phyloP scores from a whole-genome alignment of 2,888 invertebrate species.

The Drosophila longiperda region DNA sequence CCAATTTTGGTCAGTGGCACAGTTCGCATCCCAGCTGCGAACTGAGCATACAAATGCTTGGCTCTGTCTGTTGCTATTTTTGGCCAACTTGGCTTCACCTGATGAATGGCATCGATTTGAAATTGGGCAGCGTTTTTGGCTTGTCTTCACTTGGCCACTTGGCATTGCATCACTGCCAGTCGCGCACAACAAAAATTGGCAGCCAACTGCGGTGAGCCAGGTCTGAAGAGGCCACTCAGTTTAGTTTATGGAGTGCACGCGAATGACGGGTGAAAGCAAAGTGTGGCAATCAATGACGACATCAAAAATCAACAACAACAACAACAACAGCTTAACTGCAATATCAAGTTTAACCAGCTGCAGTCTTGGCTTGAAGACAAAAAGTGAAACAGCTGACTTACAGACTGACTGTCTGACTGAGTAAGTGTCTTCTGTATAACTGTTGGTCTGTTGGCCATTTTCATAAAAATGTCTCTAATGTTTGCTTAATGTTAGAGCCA shows the following conservation, averaged over 20 bases:
- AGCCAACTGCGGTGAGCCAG: constrained; percentile 19
- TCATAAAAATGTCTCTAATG: not conserved
- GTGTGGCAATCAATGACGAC: constrained; percentile 82
- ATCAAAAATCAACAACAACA: constrained; percentile 47
- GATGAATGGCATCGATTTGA: constrained; percentile 68
- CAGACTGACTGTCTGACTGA: constrained; percentile 6
- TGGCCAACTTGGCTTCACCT: constrained; percentile 56
- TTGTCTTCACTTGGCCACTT: constrained; percentile 31
- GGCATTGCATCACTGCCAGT: constrained; percentile 68
- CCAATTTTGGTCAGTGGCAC: constrained; percentile 78
- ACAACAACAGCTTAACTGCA: constrained; percentile 46
- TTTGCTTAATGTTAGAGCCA: not conserved
- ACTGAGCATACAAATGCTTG: constrained; percentile 71
- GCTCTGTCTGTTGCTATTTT: constrained; percentile 61
- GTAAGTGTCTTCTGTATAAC: not conserved
- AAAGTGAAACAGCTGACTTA: constrained; percentile 66
- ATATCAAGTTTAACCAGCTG: constrained; percentile 75
- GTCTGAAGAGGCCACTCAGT: constrained; percentile 5
- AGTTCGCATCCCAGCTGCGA: constrained; percentile 37
- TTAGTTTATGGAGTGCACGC: constrained; percentile 49
- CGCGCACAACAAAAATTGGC: constrained; percentile 25
- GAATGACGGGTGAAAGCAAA: constrained; percentile 76
- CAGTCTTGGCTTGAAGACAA: constrained; percentile 3
- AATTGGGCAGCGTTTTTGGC: constrained; percentile 39
- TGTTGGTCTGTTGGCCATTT: constrained; percentile 21